These are phyloP conservation scores for Plusia festucae DNA, from an alignment of 2,888 invertebrate species.

Conservation along the genomic window DNA sequence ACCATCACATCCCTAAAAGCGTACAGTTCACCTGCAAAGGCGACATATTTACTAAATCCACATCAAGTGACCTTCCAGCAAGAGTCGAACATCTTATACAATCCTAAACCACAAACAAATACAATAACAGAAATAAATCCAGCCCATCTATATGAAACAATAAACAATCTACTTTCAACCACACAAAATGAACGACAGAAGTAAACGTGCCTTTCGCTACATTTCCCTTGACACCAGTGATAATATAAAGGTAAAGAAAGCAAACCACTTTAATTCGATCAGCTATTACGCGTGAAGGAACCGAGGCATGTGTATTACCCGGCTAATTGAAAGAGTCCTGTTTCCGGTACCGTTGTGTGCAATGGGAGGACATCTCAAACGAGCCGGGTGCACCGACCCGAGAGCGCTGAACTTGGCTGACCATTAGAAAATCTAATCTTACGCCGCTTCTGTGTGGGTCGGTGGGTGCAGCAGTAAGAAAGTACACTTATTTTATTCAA, in stretches of 20 bases:
- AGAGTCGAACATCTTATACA: background rate
- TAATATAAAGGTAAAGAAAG: constrained; percentile 59
- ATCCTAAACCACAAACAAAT: background rate
- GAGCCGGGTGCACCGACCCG: constrained; percentile 60
- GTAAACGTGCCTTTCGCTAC: constrained; percentile 44
- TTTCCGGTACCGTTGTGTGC: constrained; percentile 22
- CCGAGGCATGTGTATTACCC: constrained; percentile 47
- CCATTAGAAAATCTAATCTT: constrained; percentile 76
- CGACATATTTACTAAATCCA: background rate
- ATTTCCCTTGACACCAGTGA: constrained; percentile 54
- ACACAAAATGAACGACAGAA: constrained; percentile 36
- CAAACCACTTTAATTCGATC: constrained; percentile 59
- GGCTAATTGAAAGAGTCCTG: constrained; percentile 22
- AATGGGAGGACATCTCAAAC: constrained; percentile 39
- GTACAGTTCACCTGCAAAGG: too few species aligned
- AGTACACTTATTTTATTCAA: constrained; percentile 33
- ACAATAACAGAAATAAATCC: background rate
- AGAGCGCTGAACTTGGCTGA: constrained; percentile 71
- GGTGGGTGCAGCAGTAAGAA: constrained; percentile 46
- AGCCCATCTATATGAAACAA: background rate
- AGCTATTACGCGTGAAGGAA: constrained; percentile 55
- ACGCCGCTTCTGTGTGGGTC: constrained; percentile 70
- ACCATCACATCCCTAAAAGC: too few species aligned
- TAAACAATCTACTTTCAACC: background rate
- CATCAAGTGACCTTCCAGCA: background rate